Evolutionary conservation across 53 echinoderm and acorn worm genomes (phyloP).

Genomic region (Arbacia lixula): DNA sequence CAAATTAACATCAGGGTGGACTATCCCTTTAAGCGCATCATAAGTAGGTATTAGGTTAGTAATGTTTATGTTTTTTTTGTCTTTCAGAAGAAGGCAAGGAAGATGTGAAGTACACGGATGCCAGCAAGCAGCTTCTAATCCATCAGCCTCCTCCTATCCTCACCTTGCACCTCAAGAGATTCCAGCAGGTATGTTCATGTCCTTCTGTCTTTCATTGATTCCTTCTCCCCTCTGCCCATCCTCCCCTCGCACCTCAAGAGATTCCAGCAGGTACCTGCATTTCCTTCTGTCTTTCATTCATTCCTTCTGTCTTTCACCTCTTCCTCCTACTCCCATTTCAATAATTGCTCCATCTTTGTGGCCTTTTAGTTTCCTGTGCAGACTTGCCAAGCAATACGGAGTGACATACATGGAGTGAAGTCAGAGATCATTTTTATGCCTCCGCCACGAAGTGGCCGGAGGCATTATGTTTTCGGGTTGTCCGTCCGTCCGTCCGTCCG

Average conservation of each 20-base stretch:
- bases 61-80: background rate
- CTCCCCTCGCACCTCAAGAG: slow-evolving; percentile 58
- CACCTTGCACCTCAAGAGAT: slow-evolving; percentile 96
- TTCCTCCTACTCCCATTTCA: background rate
- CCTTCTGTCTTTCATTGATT: background rate
- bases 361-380: too few relatives aligned
- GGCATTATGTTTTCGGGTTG: too few relatives aligned
- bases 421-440: too few relatives aligned
- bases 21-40: too few relatives aligned
- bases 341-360: background rate
- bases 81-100: slow-evolving; percentile 64
- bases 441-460: too few relatives aligned
- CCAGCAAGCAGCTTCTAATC: slow-evolving; percentile 97
- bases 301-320: background rate
- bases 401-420: too few relatives aligned
- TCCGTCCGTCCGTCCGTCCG: too few relatives aligned
- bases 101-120: slow-evolving; percentile 89
- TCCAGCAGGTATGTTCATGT: slow-evolving; percentile 82
- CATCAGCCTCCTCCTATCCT: slow-evolving; percentile 96
- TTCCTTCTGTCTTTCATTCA: background rate
- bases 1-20: too few relatives aligned
- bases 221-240: background rate
- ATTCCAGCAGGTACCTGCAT: slow-evolving; percentile 70
- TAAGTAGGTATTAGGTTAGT: too few relatives aligned
- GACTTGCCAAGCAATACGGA: too few relatives aligned